These are phyloP conservation scores for Drosophila algonquin DNA, from an alignment of 2,888 invertebrate genomes.

Conservation along the genomic window DNA sequence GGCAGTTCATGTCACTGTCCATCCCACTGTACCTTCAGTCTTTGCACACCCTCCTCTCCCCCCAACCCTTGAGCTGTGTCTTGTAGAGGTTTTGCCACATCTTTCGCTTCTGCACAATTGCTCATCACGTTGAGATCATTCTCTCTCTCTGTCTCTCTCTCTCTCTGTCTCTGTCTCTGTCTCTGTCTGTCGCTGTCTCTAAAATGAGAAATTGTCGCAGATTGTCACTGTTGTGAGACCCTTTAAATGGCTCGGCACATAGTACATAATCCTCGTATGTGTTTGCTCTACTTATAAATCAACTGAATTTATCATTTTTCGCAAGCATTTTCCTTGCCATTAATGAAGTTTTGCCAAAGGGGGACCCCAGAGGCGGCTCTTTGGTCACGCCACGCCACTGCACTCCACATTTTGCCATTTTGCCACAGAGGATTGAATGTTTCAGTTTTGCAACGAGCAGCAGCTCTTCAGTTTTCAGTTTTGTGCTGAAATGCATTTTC, in stretches of 20 bases:
- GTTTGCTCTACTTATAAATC: slow-evolving; percentile 59
- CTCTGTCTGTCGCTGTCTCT: slow-evolving; percentile 27
- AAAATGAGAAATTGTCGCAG: slow-evolving; percentile 71
- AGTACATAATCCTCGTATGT: neutral
- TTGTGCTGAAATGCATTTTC: slow-evolving; percentile 41
- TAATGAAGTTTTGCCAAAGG: slow-evolving; percentile 58
- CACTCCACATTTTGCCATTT: slow-evolving; percentile 24
- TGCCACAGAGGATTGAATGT: slow-evolving; percentile 70
- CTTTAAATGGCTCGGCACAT: slow-evolving; percentile 9
- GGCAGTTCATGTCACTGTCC: slow-evolving; percentile 70
- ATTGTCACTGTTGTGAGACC: slow-evolving; percentile 60
- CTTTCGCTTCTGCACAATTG: slow-evolving; percentile 57
- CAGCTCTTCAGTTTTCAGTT: neutral
- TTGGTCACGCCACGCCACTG: slow-evolving; percentile 19
- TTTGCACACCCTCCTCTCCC: slow-evolving; percentile 3
- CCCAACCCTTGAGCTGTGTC: slow-evolving; percentile 9
- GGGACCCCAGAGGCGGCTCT: slow-evolving; percentile 31
- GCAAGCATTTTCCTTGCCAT: slow-evolving; percentile 42
- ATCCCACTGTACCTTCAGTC: neutral
- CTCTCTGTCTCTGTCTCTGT: slow-evolving; percentile 7
- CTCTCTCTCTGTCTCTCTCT: slow-evolving; percentile 1
- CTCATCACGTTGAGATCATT: slow-evolving; percentile 59
- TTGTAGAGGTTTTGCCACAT: slow-evolving; percentile 44
- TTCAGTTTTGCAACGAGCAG: slow-evolving; percentile 41
- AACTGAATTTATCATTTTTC: slow-evolving; percentile 59